Evolutionary conservation across 2,797 vertebrate species (phyloP).

Genomic region (Macroramphosus scolopax): DNA sequence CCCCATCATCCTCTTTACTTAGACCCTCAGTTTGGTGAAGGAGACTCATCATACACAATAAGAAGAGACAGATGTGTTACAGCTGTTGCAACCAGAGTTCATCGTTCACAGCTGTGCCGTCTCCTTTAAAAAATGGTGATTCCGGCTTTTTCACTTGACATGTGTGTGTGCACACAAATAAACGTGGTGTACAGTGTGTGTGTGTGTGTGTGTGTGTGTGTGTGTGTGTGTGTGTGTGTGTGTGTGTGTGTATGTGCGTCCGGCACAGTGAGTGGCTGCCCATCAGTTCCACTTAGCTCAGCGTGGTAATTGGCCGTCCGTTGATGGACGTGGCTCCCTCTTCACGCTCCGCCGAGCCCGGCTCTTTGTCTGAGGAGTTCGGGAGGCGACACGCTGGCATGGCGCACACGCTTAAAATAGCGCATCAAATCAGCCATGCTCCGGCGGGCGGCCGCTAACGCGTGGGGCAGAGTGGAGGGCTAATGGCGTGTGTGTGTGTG

Average conservation of each 20-base stretch:
- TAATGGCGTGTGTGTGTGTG: constrained; percentile 30
- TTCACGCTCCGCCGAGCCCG: constrained; percentile 70
- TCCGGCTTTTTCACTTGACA: constrained; percentile 9
- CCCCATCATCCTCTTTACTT: too few species aligned
- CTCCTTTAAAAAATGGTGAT: too few species aligned
- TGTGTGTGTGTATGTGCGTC: constrained; percentile 35
- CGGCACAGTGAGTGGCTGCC: constrained; percentile 51
- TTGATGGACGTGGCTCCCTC: constrained; percentile 72
- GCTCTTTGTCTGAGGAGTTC: constrained; percentile 69
- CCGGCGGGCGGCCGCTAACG: constrained; percentile 55
- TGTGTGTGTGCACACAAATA: constrained; percentile 3
- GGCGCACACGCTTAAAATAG: constrained; percentile 72
- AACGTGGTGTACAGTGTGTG: constrained; percentile 21
- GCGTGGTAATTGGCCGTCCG: constrained; percentile 74
- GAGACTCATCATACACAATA: too few species aligned
- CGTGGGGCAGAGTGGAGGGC: constrained; percentile 51
- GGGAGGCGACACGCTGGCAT: constrained; percentile 70
- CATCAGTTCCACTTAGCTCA: constrained; percentile 72
- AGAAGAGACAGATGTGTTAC: too few species aligned
- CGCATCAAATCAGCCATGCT: constrained; percentile 73
- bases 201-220: constrained; percentile 23
- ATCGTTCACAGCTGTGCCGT: too few species aligned
- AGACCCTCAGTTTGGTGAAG: too few species aligned
- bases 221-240: constrained; percentile 12
- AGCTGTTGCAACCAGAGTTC: too few species aligned